A percentile compares a stretch with the other conserved stretches of the same genome.
Conservation (phyloP, 2,113 vertebrate genomes). For the Notothenia coriiceps region DNA sequence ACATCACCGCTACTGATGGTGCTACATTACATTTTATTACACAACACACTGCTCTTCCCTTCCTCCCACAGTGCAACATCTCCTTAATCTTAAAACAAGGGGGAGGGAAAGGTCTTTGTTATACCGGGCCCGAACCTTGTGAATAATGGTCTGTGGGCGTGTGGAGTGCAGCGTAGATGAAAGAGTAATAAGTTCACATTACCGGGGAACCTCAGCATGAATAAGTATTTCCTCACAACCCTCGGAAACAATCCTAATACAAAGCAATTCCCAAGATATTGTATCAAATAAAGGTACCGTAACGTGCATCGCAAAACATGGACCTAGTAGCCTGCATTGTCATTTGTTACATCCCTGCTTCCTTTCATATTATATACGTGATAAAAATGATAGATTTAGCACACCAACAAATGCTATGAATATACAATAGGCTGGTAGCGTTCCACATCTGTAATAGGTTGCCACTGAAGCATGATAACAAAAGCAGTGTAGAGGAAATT, state of each 20-base stretch:
- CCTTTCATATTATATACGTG: conserved; percentile 54
- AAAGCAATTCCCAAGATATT: conserved; percentile 70
- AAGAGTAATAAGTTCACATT: conserved; percentile 58
- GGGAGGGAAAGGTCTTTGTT: conserved; percentile 10
- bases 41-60: neutral
- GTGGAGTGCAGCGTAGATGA: conserved; percentile 35
- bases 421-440: conserved; percentile 19
- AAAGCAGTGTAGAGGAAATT: conserved; percentile 32
- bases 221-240: conserved; percentile 47
- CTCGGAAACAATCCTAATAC: conserved; percentile 48
- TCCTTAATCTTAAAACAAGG: conserved; percentile 23
- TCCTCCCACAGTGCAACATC: conserved; percentile 2
- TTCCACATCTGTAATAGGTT: conserved; percentile 36
- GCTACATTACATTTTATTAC: neutral
- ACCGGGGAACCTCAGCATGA: conserved; percentile 25
- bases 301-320: conserved; percentile 33
- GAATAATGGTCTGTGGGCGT: conserved; percentile 48
- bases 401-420: conserved; percentile 50
- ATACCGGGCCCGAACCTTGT: conserved; percentile 31
- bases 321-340: conserved; percentile 27
- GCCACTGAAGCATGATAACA: conserved; percentile 41
- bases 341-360: conserved; percentile 52
- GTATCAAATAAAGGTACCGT: conserved; percentile 54
- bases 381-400: conserved; percentile 62
- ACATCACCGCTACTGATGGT: neutral